A percentile compares a stretch with the other conserved stretches of the same genome.
Evolutionary conservation across 2,888 invertebrate species (phyloP).

Genomic region (Dexiosoma caninum): DNA sequence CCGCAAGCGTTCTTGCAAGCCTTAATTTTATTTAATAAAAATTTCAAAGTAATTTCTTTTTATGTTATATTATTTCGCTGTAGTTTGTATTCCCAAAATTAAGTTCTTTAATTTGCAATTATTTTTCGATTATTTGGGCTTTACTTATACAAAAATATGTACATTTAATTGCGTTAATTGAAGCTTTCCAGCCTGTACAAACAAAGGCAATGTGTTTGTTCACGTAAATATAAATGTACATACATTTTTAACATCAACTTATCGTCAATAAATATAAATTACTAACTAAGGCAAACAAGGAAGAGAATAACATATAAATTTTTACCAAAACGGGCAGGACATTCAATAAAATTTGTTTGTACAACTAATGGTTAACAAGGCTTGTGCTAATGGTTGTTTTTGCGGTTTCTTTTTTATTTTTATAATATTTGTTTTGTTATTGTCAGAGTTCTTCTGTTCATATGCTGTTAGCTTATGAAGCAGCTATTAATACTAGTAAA

Average conservation of each 20-base stretch:
- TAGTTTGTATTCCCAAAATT: too few relatives aligned
- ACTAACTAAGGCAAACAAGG: conserved; percentile 22
- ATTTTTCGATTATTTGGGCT: too few relatives aligned
- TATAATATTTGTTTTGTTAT: background rate
- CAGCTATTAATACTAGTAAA: conserved; percentile 43
- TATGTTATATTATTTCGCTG: too few relatives aligned
- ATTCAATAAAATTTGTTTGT: conserved; percentile 43
- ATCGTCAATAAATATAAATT: conserved; percentile 46
- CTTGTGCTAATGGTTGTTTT: conserved; percentile 17
- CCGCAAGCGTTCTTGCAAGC: too few relatives aligned
- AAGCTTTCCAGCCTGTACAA: too few relatives aligned
- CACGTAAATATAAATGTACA: background rate
- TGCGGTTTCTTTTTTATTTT: conserved; percentile 1
- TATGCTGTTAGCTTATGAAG: conserved; percentile 30
- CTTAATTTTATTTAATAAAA: too few relatives aligned
- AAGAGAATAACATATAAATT: background rate
- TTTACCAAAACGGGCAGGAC: background rate
- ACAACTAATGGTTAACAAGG: conserved; percentile 55
- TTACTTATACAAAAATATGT: too few relatives aligned
- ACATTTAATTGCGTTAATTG: too few relatives aligned
- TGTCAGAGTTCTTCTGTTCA: background rate
- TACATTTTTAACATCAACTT: too few relatives aligned
- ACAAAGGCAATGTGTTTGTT: background rate
- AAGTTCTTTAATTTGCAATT: too few relatives aligned
- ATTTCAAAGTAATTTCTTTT: too few relatives aligned